These are phyloP conservation scores for Sclerodermus sp. DNA, from an alignment of 2,888 invertebrate genomes.

Conservation along the genomic window DNA sequence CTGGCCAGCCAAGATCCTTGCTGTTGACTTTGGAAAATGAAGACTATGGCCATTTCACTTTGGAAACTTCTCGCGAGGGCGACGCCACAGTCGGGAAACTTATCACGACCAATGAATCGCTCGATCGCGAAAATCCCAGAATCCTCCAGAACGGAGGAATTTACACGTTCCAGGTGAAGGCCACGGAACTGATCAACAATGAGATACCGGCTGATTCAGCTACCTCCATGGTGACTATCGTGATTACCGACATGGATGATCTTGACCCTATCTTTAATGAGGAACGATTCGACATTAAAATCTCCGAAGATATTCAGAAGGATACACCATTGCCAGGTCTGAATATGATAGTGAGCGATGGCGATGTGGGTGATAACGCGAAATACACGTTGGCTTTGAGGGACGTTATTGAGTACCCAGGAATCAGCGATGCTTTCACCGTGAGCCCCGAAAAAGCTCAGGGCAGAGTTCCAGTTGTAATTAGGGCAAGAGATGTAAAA, in stretches of 20 bases:
- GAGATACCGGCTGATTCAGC: constrained; percentile 71
- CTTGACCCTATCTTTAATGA: constrained; percentile 73
- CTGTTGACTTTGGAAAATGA: constrained; percentile 73
- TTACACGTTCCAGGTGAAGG: constrained; percentile 72
- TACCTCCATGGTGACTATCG: constrained; percentile 72
- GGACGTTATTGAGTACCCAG: constrained; percentile 59
- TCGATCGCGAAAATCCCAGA: constrained; percentile 75
- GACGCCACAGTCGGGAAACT: constrained; percentile 63
- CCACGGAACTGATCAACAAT: constrained; percentile 74
- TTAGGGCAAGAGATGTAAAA: constrained; percentile 69
- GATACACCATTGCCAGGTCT: constrained; percentile 70
- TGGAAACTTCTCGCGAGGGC: constrained; percentile 62
- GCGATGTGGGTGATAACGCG: constrained; percentile 74
- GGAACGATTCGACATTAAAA: constrained; percentile 67
- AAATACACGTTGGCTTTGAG: constrained; percentile 67
- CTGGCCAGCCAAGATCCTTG: constrained; percentile 71
- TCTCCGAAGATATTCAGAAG: constrained; percentile 75
- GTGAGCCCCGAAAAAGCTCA: constrained; percentile 70
- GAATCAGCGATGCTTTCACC: constrained; percentile 49
- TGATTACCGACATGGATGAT: constrained; percentile 79
- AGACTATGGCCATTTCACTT: constrained; percentile 68
- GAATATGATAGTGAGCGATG: constrained; percentile 73
- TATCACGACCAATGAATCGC: constrained; percentile 66
- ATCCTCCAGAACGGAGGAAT: constrained; percentile 79
- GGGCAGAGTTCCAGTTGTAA: constrained; percentile 74